phyloP scores from a whole-genome alignment of 2,113 vertebrate species.

The Pollimyrus isidori region DNA sequence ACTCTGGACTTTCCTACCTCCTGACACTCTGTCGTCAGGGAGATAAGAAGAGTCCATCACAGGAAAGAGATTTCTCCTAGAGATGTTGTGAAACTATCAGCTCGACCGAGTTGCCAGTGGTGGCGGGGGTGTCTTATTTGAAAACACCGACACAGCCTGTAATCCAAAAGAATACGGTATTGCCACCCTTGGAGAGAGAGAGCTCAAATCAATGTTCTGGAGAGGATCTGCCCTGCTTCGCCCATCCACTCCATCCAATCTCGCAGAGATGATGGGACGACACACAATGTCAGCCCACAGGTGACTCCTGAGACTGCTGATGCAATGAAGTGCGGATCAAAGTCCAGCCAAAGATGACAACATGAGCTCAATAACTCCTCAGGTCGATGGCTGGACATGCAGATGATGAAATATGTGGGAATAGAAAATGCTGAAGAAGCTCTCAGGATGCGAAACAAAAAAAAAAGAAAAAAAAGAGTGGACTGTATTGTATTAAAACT shows the following conservation, averaged over 20 bases:
- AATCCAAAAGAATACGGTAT: neutral
- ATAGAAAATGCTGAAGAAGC: neutral
- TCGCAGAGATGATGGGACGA: neutral
- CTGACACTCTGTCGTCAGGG: neutral
- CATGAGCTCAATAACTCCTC: neutral
- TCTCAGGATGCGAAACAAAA: neutral
- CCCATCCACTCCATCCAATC: neutral
- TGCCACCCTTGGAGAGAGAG: neutral
- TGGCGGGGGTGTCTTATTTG: neutral
- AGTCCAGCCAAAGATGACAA: neutral
- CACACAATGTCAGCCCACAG: neutral
- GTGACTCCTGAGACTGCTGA: neutral
- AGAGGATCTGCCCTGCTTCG: neutral
- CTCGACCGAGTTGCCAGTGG: neutral
- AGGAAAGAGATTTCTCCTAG: neutral
- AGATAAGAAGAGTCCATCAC: neutral
- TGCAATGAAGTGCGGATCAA: neutral
- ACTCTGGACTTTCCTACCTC: neutral
- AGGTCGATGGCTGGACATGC: neutral
- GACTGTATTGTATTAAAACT: neutral
- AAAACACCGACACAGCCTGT: neutral
- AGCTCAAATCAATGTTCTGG: neutral
- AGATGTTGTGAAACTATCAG: neutral
- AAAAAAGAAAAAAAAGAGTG: neutral
- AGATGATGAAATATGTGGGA: neutral